Conservation (phyloP, 2,113 vertebrate genomes). For the Equus quagga region DNA sequence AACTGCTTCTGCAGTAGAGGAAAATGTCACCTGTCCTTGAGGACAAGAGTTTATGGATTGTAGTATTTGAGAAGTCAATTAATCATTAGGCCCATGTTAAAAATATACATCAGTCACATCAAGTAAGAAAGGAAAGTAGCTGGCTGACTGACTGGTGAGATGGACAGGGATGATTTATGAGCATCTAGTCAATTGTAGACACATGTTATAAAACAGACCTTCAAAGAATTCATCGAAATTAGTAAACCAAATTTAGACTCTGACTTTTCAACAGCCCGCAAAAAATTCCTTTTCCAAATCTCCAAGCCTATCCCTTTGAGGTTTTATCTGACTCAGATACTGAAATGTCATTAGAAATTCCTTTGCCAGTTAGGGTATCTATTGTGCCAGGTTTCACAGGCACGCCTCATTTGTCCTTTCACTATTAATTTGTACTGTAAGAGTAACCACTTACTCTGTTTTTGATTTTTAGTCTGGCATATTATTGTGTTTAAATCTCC, state of each 20-base stretch:
- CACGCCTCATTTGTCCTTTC: not conserved
- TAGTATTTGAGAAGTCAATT: not conserved
- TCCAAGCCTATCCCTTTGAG: not conserved
- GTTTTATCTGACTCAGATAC: not conserved
- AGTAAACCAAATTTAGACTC: not conserved
- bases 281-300: not conserved
- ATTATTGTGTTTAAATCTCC: not conserved
- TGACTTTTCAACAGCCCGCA: not conserved
- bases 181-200: not conserved
- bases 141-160: not conserved
- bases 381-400: not conserved
- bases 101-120: not conserved
- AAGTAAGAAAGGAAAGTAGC: not conserved
- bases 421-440: not conserved
- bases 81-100: not conserved
- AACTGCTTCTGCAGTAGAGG: not conserved
- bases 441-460: not conserved
- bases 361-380: not conserved
- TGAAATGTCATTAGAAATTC: conserved; percentile 4
- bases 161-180: not conserved
- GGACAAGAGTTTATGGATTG: not conserved
- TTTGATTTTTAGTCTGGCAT: not conserved
- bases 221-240: not conserved
- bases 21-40: not conserved
- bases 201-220: not conserved